Base-by-base conservation (phyloP, 2,888 invertebrate species). In the Chydorus sphaericus region DNA sequence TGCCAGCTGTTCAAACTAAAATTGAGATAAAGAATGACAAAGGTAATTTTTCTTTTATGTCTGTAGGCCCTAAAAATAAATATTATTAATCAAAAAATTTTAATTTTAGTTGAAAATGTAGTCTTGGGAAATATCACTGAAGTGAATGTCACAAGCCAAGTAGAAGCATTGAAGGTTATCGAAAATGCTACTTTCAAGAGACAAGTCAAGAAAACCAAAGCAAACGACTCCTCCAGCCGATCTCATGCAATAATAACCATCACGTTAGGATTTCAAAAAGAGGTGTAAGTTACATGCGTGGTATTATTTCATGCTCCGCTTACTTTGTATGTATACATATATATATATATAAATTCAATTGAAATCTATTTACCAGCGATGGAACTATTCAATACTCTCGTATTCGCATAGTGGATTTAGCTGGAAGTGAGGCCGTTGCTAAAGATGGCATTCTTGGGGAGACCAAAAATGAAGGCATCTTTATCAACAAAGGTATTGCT, bases 391-490 rank as follows among this genome's bases (percentile, higher is more conserved):
- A 28, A 20, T 14, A 20, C 28, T 20, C 44, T 26, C 11, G 7
- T 44, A 16, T 44, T 3, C 14, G 18, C 10, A 20, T 50, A 7
- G 50, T 50, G 29, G 50, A 50, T 50, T 20, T 50, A 14, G 50
- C 50, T 18, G 50, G 50, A 16, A 30, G 30, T 5, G 50, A 50
- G 4, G 30, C 50, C 14, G 50, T 50, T 14, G 33, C 50, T 10
- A 50, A 31, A 20, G 50, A 30, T 29, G 50, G 50, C 26, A 18
- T 31, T n/a, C 29, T 16, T 14, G 50, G 50, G 23, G 33, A 31
- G 14, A 30, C 23, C 10, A 31, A 31, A 16, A 50, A 50, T 33
- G 50, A 50, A 23, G 50, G 50, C 26, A 50, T 50, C n/a, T 33
- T 31, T 29, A 50, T 50, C 20, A 50, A 50, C 16, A 31, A 30